Evolutionary conservation across 2,797 vertebrate species (phyloP), one percentile per base, ranked within the genome.

Genomic region (Craterocephalus amniculus): DNA sequence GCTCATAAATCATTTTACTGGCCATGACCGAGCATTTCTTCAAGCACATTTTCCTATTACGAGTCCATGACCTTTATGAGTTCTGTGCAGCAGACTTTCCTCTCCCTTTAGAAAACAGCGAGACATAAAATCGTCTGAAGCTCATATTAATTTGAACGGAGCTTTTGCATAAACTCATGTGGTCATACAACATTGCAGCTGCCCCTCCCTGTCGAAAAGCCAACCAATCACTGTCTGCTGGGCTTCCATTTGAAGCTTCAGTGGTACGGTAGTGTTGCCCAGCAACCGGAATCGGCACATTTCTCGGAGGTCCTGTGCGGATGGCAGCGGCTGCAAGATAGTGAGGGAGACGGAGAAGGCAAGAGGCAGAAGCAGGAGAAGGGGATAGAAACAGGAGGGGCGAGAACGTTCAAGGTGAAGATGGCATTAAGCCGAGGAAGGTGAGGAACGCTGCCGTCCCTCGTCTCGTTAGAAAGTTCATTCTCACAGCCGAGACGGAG

Each of bases 231-330:
- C 70, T 4, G 75, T 51, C 62, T 68, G 86, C 72, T 1, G 40
- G 71, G 83, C 86, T 91, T 92, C 93, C 95, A 92, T 94, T 91
- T 91, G 90, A 95, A 94, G 94, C 94, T 95, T 94, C 91, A 88
- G 94, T 94, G 93, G 92, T 94, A 94, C 92, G 91, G 91, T 90
- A 90, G 89, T 83, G 95, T 96, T 93, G 91, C 95, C 93, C 58
- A 81, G 95, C 94, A 96, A 96, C 95, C 77, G 7, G 71, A 81
- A 90, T 88, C 90, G 72, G 91, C 89, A 93, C 91, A 88, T 93
- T 92, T 94, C 91, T 87, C 92, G 84, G 91, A 91, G 88, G 92
- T 94, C 92, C 91, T 93, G 89, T 81, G 87, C 67, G 86, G 90
- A 93, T 90, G 91, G 89, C 89, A 85, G 90, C 61, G 70, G 85